phyloP scores from a whole-genome alignment of 2,113 vertebrate genomes.

The Ameiurus melas region DNA sequence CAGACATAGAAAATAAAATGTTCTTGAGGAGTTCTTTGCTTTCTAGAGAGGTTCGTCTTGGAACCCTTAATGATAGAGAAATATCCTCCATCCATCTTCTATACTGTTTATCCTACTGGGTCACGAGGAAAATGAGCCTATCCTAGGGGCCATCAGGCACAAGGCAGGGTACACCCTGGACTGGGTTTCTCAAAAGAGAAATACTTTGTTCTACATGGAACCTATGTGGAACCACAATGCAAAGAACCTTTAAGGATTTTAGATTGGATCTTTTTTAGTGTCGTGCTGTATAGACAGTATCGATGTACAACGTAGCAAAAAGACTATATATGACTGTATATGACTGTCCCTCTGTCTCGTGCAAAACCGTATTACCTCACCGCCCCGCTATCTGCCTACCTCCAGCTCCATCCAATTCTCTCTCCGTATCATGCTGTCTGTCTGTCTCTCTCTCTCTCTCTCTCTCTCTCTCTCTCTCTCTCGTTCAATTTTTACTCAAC shows the following conservation, averaged over 20 bases:
- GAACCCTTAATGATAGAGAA: not conserved
- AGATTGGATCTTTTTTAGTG: not conserved
- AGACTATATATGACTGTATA: not conserved
- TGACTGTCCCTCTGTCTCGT: constrained; percentile 1
- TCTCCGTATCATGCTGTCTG: not conserved
- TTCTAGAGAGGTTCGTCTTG: not conserved
- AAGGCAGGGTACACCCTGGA: too few relatives aligned
- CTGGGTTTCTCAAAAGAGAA: too few relatives aligned
- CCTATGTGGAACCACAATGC: not conserved
- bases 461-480: constrained; percentile 35
- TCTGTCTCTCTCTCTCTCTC: too few relatives aligned
- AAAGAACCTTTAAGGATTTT: not conserved
- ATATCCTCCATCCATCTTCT: too few relatives aligned
- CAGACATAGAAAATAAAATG: not conserved
- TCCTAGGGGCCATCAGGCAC: too few relatives aligned
- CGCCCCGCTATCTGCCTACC: not conserved
- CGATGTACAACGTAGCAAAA: not conserved
- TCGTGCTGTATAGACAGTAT: not conserved
- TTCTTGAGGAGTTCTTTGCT: not conserved
- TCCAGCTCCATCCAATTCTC: not conserved
- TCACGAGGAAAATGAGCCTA: too few relatives aligned
- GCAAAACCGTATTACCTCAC: constrained; percentile 40
- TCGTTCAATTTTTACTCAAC: constrained; percentile 66
- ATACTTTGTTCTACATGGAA: not conserved
- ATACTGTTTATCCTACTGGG: too few relatives aligned